These are phyloP conservation scores for Apotomis turbidana DNA, from an alignment of 2,888 invertebrate genomes.

Conservation along the genomic window DNA sequence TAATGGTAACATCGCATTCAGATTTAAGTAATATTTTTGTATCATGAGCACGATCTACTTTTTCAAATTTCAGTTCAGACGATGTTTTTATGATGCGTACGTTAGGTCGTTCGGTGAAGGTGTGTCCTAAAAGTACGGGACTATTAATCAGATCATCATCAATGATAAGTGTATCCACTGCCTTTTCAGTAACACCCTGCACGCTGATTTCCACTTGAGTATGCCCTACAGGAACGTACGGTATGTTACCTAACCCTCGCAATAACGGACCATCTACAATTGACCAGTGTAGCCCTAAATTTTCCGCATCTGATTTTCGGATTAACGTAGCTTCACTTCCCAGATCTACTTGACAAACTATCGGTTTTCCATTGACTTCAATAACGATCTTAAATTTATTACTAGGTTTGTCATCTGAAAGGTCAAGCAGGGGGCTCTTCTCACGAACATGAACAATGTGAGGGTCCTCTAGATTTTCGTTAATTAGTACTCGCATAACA, in stretches of 20 bases:
- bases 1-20: not conserved
- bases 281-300: not conserved
- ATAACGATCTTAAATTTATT: not conserved
- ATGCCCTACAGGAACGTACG: not conserved
- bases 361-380: not conserved
- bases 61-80: not conserved
- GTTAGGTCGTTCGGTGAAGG: slow-evolving; percentile 1
- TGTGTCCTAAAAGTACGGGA: not conserved
- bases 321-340: slow-evolving; percentile 1
- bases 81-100: not conserved
- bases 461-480: too few species aligned
- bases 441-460: not conserved
- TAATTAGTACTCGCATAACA: too few species aligned
- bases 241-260: not conserved
- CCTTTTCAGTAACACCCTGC: not conserved
- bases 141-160: not conserved
- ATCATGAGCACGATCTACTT: too few species aligned
- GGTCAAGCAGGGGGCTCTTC: not conserved
- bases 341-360: not conserved
- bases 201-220: not conserved
- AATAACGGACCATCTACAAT: not conserved
- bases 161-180: not conserved
- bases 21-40: not conserved
- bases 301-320: not conserved
- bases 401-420: not conserved